Percentiles rank a stretch among this genome's conserved stretches.
phyloP scores from a whole-genome alignment of 2,113 vertebrate genomes.

The Platichthys stellatus region DNA sequence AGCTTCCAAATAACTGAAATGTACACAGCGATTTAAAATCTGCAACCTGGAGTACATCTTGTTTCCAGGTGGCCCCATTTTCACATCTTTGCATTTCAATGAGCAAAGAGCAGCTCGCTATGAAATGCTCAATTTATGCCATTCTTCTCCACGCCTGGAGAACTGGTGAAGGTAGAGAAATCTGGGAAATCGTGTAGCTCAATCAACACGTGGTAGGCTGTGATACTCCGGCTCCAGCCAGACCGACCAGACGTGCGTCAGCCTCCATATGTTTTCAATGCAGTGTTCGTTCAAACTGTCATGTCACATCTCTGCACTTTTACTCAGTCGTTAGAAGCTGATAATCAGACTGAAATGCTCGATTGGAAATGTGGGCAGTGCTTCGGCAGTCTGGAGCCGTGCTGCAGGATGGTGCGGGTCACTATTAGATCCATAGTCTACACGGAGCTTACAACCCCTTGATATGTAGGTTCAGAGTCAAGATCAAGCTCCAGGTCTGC shows the following conservation, averaged over 20 bases:
- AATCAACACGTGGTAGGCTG: constrained; percentile 11
- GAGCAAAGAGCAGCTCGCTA: constrained; percentile 3
- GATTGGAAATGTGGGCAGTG: not conserved
- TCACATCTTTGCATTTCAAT: constrained; percentile 43
- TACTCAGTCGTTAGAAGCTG: not conserved
- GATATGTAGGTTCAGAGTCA: not conserved
- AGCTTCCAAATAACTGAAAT: constrained; percentile 32
- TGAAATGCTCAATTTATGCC: constrained; percentile 25
- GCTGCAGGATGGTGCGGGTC: not conserved
- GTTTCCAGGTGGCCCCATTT: constrained; percentile 37
- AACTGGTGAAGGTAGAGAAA: constrained; percentile 9
- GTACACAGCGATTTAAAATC: constrained; percentile 32
- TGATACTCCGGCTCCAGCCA: constrained; percentile 19
- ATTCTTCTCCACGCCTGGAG: constrained; percentile 16
- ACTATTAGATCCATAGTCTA: not conserved
- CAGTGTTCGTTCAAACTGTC: constrained; percentile 25
- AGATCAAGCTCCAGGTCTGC: not conserved
- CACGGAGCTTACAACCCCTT: not conserved
- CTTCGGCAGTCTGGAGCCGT: not conserved
- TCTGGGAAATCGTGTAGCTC: constrained; percentile 10
- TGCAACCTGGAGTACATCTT: constrained; percentile 28
- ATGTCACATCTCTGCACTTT: constrained; percentile 27
- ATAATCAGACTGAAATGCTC: constrained; percentile 13
- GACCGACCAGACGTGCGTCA: constrained; percentile 31
- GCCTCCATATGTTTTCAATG: constrained; percentile 51